Base-by-base conservation (phyloP, 2,113 vertebrate genomes). In the Istiophorus platypterus region DNA sequence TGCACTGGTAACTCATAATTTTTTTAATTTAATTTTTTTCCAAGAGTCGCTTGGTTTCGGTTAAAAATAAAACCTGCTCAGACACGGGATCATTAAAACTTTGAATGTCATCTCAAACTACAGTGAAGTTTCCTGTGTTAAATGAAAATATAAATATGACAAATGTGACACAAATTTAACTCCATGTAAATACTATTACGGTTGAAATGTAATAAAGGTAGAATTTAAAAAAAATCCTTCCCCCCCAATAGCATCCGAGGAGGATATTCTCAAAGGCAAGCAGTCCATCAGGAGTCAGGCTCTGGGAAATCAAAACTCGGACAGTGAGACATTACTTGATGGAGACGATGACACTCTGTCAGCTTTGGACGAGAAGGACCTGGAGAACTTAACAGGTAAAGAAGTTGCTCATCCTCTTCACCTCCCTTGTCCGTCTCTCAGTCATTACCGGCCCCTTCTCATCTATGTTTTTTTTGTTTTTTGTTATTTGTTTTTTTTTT, bases 361-460 rank as follows among this genome's bases (percentile, higher is more conserved):
- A 76, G 97, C 96, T 80, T 91, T 98, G 78, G 98, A 99, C 68
- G 98, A 99, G 84, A 99, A 99, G 94, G 98, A 99, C 88, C 91
- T 98, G 92, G 98, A 99, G 90, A 99, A 96, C 90, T 82, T 97
- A 85, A 95, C 97, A 51, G 98, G 98, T 99, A 97, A 88, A 94
- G 78, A 45, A 80, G 69, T 11, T 12, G 18, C 59, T 87, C 74
- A 17, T 72, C 64, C 51, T 77, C 45, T 41, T 66, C 64, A 2
- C 68, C 63, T 47, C 66, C 29, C 61, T 22, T n/a, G 14, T 26
- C 63, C 54, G 29, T 51, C 65, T 47, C 63, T 52, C 34, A 51
- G 61, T 59, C 22, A 31, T 4, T 39, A 37, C 20, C 67, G 52
- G 52, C 7, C 51, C 57, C 29, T 71, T 58, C 56, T 39, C 17